Base-by-base conservation (phyloP, 2,888 invertebrate species). In the Muschampia plurimacula region DNA sequence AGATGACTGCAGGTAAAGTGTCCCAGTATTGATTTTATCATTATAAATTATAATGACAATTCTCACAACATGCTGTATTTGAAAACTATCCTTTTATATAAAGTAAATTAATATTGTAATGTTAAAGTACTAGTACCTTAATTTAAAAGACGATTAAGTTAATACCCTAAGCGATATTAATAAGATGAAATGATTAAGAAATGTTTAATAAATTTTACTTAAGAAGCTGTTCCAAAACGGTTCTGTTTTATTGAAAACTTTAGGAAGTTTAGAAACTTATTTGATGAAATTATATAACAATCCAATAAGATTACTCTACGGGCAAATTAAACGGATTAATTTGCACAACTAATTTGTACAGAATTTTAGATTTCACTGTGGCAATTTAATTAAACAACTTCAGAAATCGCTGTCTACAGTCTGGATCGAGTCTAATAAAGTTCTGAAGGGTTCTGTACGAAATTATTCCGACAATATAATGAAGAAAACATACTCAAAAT, bases 391-490 rank as follows among this genome's bases (percentile, higher is more conserved):
- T 28, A 46, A 41, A 64, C 63, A 64, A 22, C 64, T 64, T 49
- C 39, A 66, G 66, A 66, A 55, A 66, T 66, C 22, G 39, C 55
- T 39, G 66, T n/a, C 55, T 15, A 22, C 15, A 57, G 41, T 67
- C 67, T 67, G 13, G 39, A 62, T 62, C 39, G 39, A 15, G 36
- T 39, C 62, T 39, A 62, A 62, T 39, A 39, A 32, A 39, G 39
- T 62, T n/a, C n/a, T 52, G 52, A 12, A 52, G 15, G n/a, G 49
- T 49, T 49, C 49, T 6, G 39, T 39, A n/a, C 59, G 12, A 32
- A 59, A 52, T 13, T 28, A 6, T 32, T 32, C 28, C n/a, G 39
- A 28, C 6, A 9, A 67, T 7, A n/a, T 55, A 67, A 67, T 36
- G 22, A 57, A 67, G 12, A 62, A 62, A 3, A 41, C 36, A 36